Conservation (phyloP, 2,113 vertebrate species). For the Campylorhamphus procurvoides region DNA sequence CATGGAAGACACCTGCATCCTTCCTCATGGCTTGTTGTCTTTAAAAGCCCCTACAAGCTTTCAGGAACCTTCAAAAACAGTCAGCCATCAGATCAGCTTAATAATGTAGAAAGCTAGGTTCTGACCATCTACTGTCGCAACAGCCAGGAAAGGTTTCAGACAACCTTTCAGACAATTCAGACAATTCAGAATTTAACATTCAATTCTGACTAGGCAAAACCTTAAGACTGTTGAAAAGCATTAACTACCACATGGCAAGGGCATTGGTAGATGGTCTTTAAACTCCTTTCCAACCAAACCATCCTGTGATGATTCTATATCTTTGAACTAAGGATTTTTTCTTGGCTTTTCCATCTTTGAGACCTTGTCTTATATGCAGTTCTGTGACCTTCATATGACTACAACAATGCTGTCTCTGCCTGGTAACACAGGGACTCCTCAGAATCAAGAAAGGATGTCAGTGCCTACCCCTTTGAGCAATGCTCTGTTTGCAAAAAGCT, state of each 20-base stretch:
- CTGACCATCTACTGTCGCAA: not conserved
- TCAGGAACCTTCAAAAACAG: not conserved
- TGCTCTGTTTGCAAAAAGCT: not conserved
- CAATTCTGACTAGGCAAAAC: not conserved
- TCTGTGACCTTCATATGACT: not conserved
- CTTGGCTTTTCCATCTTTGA: not conserved
- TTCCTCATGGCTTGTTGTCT: not conserved
- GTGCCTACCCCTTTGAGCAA: not conserved
- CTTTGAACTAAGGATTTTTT: not conserved
- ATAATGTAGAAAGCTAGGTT: not conserved
- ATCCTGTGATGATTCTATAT: not conserved
- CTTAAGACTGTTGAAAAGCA: not conserved
- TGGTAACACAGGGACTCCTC: not conserved
- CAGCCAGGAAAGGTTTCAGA: not conserved
- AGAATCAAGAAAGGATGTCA: not conserved
- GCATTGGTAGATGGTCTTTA: not conserved
- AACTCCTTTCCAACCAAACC: not conserved
- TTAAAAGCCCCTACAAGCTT: not conserved
- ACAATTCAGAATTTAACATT: not conserved
- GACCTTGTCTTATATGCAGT: not conserved
- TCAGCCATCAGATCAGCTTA: not conserved
- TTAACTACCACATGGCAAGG: not conserved
- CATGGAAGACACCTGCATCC: not conserved
- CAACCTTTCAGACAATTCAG: not conserved
- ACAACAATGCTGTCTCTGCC: not conserved